Evolutionary conservation across 2,113 vertebrate species (phyloP).

Genomic region (Heterocephalus glaber): DNA sequence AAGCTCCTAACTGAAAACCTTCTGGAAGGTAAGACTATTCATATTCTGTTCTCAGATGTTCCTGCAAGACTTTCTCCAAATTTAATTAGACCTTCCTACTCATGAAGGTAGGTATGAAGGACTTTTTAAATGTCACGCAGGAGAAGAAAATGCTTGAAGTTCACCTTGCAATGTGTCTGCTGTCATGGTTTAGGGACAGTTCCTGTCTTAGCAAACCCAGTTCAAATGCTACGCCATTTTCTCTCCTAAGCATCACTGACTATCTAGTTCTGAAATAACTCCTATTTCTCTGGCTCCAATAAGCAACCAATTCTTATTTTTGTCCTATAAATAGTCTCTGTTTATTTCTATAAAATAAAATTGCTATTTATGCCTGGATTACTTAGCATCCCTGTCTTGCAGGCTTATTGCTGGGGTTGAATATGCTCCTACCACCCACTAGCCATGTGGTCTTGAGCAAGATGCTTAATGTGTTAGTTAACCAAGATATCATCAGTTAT

Average conservation of each 20-base stretch:
- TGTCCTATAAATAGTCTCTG: background rate
- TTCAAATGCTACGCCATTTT: background rate
- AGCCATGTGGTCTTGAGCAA: background rate
- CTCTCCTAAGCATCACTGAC: background rate
- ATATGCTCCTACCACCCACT: background rate
- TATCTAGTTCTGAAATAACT: background rate
- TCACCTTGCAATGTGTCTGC: background rate
- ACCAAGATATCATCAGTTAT: background rate
- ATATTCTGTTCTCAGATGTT: constrained; percentile 75
- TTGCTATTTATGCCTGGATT: background rate
- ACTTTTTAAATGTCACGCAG: constrained; percentile 50
- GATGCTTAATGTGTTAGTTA: background rate
- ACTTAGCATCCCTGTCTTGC: background rate
- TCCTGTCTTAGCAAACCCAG: background rate
- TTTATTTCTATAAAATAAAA: constrained; percentile 29
- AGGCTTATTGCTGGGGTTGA: background rate
- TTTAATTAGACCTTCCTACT: constrained; percentile 73
- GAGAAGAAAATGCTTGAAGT: constrained; percentile 38
- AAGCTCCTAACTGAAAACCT: constrained; percentile 76
- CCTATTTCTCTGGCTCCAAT: background rate
- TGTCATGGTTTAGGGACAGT: background rate
- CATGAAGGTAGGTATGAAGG: constrained; percentile 53
- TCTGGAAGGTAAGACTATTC: constrained; percentile 78
- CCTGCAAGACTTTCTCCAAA: constrained; percentile 61
- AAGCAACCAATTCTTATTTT: constrained; percentile 20